Evolutionary conservation across 2,888 invertebrate species (phyloP).

Genomic region (Chaitophorus viminalis): DNA sequence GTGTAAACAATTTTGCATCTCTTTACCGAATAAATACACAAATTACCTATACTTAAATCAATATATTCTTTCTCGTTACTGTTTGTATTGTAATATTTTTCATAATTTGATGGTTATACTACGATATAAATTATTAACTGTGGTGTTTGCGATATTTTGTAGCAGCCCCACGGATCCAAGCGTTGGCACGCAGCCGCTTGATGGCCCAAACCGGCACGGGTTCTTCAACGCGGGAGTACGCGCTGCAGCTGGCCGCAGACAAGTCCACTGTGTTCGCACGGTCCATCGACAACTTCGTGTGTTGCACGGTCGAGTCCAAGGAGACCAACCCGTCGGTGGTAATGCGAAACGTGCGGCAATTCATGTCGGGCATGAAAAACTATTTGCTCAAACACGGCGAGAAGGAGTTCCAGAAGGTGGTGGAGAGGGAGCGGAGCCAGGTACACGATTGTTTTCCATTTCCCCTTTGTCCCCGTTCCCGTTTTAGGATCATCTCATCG

Average conservation of each 20-base stretch:
- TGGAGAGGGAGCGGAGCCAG: conserved; percentile 85
- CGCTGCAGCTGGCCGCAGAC: conserved; percentile 83
- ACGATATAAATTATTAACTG: conserved; percentile 58
- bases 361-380: conserved; percentile 99
- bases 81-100: too few relatives aligned
- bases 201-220: conserved; percentile 75
- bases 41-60: too few relatives aligned
- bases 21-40: too few relatives aligned
- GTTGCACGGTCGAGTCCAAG: conserved; percentile 89
- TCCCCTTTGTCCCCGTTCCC: too few relatives aligned
- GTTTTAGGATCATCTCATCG: too few relatives aligned
- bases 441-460: conserved; percentile 67
- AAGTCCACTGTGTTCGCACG: conserved; percentile 90
- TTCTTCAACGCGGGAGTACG: conserved; percentile 80
- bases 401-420: conserved; percentile 88
- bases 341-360: conserved; percentile 92
- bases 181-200: conserved; percentile 72
- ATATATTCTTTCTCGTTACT: too few relatives aligned
- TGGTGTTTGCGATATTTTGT: conserved; percentile 64
- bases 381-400: conserved; percentile 96
- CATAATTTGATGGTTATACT: too few relatives aligned
- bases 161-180: conserved; percentile 83
- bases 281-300: conserved; percentile 92
- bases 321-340: conserved; percentile 88
- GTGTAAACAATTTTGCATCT: too few relatives aligned